Evolutionary conservation across 2,797 vertebrate genomes (phyloP).

Genomic region (Leptodactylus fallax): DNA sequence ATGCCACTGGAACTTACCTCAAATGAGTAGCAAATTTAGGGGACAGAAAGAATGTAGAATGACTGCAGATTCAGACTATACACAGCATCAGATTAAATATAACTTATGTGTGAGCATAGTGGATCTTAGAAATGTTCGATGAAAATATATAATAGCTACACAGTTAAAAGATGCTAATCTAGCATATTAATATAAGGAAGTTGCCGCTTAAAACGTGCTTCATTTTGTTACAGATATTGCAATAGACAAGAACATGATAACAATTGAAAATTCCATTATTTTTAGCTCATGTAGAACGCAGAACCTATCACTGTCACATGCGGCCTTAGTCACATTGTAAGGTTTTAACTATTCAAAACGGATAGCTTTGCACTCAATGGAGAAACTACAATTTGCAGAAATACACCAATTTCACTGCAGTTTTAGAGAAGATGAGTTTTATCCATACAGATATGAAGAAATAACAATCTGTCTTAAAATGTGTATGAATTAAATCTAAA

Average conservation of each 20-base stretch:
- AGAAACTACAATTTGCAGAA: background rate
- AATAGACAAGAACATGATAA: background rate
- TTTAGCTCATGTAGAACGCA: background rate
- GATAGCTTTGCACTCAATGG: background rate
- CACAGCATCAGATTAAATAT: too few species aligned
- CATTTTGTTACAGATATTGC: background rate
- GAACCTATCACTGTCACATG: background rate
- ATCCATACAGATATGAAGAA: background rate
- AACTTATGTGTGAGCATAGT: background rate
- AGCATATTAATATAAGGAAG: background rate
- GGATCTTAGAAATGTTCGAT: background rate
- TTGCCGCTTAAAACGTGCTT: background rate
- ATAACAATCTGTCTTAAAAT: background rate
- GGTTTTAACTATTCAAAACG: background rate
- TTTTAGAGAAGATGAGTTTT: conserved; percentile 4
- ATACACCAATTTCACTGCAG: background rate
- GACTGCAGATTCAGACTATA: too few species aligned
- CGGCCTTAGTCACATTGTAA: background rate
- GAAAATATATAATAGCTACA: background rate
- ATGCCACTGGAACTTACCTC: too few species aligned
- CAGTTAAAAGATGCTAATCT: background rate
- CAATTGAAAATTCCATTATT: too few species aligned
- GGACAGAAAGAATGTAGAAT: too few species aligned
- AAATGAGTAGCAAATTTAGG: too few species aligned
- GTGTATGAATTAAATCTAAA: background rate